Evolutionary conservation across 2,797 vertebrate genomes (phyloP).

Genomic region (Pipistrellus kuhlii): DNA sequence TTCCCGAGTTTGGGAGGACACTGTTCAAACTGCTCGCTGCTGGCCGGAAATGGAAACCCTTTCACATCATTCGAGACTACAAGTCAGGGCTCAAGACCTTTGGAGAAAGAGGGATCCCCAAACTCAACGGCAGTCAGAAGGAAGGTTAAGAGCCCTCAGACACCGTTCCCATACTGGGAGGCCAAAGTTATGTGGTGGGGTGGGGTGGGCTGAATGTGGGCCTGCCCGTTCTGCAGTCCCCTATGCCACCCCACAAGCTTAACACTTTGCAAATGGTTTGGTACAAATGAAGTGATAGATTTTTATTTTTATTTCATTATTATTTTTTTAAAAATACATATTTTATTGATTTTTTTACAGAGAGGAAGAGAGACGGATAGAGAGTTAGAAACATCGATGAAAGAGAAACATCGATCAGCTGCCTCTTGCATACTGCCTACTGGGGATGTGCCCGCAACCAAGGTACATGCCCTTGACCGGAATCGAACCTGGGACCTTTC

Average conservation of each 20-base stretch:
- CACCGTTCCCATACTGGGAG: not conserved
- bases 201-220: not conserved
- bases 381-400: too few species aligned
- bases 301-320: not conserved
- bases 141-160: not conserved
- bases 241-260: not conserved
- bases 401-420: too few species aligned
- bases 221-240: not conserved
- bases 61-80: not conserved
- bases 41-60: not conserved
- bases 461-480: too few species aligned
- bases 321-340: too few species aligned
- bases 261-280: not conserved
- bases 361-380: too few species aligned
- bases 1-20: not conserved
- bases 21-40: not conserved
- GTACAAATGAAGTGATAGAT: not conserved
- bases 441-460: too few species aligned
- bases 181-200: not conserved
- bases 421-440: too few species aligned
- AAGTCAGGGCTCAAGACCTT: not conserved
- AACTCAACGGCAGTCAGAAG: not conserved
- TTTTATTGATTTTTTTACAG: too few species aligned
- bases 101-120: not conserved
- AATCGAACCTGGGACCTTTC: too few species aligned